Evolutionary conservation across 2,113 vertebrate genomes (phyloP).

Genomic region (Anhinga anhinga): DNA sequence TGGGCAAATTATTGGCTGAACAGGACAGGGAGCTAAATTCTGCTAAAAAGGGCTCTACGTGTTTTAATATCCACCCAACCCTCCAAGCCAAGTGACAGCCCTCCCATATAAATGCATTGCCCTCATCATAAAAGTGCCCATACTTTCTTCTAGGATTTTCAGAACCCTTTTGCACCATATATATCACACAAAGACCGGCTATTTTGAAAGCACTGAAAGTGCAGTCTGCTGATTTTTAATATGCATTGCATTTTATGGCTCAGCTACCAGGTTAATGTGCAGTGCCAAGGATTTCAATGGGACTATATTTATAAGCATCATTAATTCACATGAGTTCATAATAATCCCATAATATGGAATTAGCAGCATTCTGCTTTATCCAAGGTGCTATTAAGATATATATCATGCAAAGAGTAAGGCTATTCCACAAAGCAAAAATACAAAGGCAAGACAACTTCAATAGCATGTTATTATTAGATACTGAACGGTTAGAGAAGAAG

Average conservation of each 20-base stretch:
- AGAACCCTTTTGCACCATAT: not conserved
- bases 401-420: not conserved
- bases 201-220: not conserved
- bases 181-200: not conserved
- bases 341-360: not conserved
- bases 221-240: not conserved
- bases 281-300: not conserved
- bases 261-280: not conserved
- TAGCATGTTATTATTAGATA: not conserved
- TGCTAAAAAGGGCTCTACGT: fast-evolving
- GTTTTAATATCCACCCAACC: not conserved
- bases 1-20: not conserved
- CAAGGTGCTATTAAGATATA: not conserved
- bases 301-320: not conserved
- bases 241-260: not conserved
- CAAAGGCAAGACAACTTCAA: not conserved
- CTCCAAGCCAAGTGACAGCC: not conserved
- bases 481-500: not conserved
- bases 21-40: not conserved
- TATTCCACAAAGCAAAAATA: not conserved
- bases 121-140: not conserved
- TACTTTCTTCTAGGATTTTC: not conserved
- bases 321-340: not conserved
- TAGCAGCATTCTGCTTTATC: not conserved
- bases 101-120: not conserved